A percentile compares a stretch with the other conserved stretches of the same genome.
phyloP scores from a whole-genome alignment of 2,797 vertebrate genomes.

The Glossophaga mutica region DNA sequence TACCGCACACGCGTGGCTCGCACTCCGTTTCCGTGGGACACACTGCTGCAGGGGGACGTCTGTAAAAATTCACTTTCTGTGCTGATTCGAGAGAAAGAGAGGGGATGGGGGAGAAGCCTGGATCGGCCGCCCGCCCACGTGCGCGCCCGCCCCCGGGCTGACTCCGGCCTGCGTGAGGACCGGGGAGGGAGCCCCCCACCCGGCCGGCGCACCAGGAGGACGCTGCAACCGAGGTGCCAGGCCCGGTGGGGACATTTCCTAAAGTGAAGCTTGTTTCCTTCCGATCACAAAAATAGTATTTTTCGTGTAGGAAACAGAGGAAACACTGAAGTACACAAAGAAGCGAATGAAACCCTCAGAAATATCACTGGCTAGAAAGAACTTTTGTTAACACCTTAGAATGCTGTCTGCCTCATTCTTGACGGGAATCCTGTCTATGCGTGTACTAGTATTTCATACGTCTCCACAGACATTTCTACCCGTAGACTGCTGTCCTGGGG shows the following conservation, averaged over 20 bases:
- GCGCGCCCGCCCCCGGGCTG: accelerated
- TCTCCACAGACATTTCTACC: background rate
- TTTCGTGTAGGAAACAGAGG: background rate
- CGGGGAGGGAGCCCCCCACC: too few relatives aligned
- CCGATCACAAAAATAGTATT: background rate
- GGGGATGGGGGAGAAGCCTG: accelerated
- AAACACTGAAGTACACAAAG: background rate
- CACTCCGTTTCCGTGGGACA: accelerated
- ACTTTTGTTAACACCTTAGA: background rate
- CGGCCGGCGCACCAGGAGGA: accelerated
- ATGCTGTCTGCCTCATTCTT: background rate
- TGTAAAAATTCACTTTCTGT: background rate
- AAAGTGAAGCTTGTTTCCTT: background rate
- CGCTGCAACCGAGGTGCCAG: too few relatives aligned
- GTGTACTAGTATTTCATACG: background rate
- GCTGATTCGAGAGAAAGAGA: too few relatives aligned
- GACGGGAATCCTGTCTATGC: background rate
- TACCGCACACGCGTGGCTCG: accelerated
- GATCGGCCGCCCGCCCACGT: too few relatives aligned
- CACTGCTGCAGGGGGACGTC: too few relatives aligned
- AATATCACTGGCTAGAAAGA: background rate
- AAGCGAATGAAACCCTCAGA: background rate
- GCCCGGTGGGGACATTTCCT: background rate
- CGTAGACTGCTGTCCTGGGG: background rate
- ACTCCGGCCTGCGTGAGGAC: too few relatives aligned